Conservation (phyloP, 2,113 vertebrate genomes). For the Dasyornis broadbenti region DNA sequence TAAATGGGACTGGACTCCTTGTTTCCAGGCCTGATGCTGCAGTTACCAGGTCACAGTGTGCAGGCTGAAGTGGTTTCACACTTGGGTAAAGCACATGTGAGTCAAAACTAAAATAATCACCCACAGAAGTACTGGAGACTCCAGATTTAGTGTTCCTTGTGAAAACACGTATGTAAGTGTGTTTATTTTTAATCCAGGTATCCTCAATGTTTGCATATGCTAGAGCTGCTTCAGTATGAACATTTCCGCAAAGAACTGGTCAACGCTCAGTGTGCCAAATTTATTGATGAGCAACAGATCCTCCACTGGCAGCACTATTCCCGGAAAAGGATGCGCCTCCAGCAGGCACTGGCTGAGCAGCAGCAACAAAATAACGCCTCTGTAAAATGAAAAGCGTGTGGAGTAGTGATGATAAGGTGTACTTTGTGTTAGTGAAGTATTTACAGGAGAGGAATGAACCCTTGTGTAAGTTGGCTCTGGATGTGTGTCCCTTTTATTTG, state of each 20-base stretch:
- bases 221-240: slow-evolving; percentile 96
- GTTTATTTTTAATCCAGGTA: slow-evolving; percentile 75
- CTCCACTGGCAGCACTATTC: slow-evolving; percentile 99
- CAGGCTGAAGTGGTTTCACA: not conserved
- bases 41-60: not conserved
- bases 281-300: slow-evolving; percentile 98
- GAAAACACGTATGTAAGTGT: not conserved
- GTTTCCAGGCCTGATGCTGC: not conserved
- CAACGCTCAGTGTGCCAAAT: slow-evolving; percentile 97
- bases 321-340: slow-evolving; percentile 89
- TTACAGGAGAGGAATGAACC: not conserved
- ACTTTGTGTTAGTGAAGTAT: not conserved
- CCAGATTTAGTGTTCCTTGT: not conserved
- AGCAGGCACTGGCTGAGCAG: slow-evolving; percentile 94
- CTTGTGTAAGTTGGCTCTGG: not conserved
- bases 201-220: slow-evolving; percentile 94
- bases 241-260: slow-evolving; percentile 97
- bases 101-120: not conserved
- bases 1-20: not conserved
- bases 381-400: slow-evolving; percentile 73
- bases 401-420: not conserved
- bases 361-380: slow-evolving; percentile 84
- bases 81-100: not conserved
- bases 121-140: not conserved
- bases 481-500: not conserved